Conservation (phyloP, 2,113 vertebrate species). For the Cichladusa arquata region DNA sequence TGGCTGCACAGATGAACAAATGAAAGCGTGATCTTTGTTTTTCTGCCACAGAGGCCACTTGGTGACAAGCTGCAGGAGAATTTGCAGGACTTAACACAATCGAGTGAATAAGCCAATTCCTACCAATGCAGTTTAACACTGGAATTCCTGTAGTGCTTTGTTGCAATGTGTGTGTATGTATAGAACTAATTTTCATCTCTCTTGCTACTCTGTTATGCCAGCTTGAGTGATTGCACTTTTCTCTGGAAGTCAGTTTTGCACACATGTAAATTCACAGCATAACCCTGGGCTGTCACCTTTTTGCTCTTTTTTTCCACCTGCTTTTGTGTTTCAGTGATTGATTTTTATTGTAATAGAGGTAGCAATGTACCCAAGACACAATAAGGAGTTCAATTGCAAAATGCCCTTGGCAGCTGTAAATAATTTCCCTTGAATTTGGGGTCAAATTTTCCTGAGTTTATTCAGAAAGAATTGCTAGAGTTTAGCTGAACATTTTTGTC, state of each 20-base stretch:
- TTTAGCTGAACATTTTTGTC: background rate
- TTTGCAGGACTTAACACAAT: background rate
- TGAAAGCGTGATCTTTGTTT: background rate
- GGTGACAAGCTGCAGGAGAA: background rate
- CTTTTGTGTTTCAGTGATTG: slow-evolving; percentile 3
- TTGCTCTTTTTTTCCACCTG: background rate
- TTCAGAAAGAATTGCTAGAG: background rate
- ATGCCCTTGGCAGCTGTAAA: background rate
- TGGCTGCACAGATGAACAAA: background rate
- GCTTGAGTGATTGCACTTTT: background rate
- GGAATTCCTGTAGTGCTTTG: background rate
- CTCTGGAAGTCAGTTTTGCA: background rate
- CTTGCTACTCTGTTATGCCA: background rate
- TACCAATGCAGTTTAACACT: background rate
- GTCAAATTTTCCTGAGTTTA: background rate
- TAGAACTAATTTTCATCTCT: background rate
- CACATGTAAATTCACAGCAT: background rate
- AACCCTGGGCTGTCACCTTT: background rate
- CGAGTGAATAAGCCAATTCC: background rate
- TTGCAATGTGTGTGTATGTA: background rate
- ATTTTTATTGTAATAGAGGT: background rate
- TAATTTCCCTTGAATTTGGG: slow-evolving; percentile 1
- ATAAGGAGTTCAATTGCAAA: background rate
- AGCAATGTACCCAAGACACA: background rate
- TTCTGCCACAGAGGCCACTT: background rate